These are phyloP conservation scores for Andrena hattorfiana DNA, from an alignment of 2,888 invertebrate genomes.

Conservation along the genomic window DNA sequence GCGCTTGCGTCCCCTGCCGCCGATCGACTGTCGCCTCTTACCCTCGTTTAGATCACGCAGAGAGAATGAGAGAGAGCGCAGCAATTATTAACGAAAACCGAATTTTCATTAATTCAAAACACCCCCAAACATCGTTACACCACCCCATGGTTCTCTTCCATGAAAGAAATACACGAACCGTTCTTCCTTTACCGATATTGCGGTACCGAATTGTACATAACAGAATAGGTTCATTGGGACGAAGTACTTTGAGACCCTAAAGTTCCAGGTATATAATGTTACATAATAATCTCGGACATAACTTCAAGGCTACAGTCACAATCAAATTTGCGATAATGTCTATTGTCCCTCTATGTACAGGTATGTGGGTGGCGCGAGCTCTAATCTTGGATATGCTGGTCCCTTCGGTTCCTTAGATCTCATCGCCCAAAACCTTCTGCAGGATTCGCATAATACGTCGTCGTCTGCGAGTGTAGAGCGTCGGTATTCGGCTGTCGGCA, in stretches of 20 bases:
- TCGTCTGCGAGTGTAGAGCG: conserved; percentile 66
- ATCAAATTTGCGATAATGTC: conserved; percentile 63
- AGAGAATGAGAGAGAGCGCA: background rate
- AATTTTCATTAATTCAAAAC: conserved; percentile 59
- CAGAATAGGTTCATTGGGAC: background rate
- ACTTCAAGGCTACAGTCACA: conserved; percentile 6
- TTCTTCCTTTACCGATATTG: background rate
- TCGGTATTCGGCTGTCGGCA: conserved; percentile 68
- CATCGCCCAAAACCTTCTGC: conserved; percentile 41
- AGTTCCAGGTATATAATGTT: background rate
- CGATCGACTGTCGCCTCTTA: conserved; percentile 62
- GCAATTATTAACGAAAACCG: conserved; percentile 59
- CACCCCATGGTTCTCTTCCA: background rate
- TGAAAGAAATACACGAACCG: too few relatives aligned
- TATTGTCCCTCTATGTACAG: conserved; percentile 31
- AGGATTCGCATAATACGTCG: conserved; percentile 62
- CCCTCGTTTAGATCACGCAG: conserved; percentile 46
- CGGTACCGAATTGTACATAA: background rate
- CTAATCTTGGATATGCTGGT: conserved; percentile 71
- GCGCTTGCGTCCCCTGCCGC: conserved; percentile 59
- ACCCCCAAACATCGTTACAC: background rate
- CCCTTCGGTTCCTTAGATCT: conserved; percentile 48
- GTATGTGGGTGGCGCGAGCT: conserved; percentile 55
- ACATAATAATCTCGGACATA: conserved; percentile 1
- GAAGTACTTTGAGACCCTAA: too few relatives aligned